A percentile compares a stretch with the other conserved stretches of the same genome.
These are phyloP conservation scores for Oreochromis mossambicus DNA, from an alignment of 2,797 vertebrate species.

Conservation along the genomic window DNA sequence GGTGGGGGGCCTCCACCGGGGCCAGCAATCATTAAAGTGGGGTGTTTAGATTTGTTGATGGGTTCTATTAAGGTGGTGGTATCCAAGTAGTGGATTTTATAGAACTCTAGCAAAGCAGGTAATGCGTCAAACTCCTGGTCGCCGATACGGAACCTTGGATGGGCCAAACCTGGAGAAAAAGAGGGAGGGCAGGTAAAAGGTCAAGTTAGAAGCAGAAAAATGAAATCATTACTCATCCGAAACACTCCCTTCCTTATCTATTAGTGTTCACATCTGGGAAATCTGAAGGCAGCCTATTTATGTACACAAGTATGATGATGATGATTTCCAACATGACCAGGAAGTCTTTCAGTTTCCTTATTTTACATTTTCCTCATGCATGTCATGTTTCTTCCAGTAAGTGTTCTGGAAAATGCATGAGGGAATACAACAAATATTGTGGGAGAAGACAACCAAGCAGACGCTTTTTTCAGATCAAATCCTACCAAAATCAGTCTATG, in stretches of 20 bases:
- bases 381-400: background rate
- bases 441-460: background rate
- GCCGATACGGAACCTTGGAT: constrained; percentile 90
- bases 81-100: constrained; percentile 99
- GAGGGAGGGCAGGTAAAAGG: background rate
- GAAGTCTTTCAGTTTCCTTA: constrained; percentile 14
- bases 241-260: background rate
- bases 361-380: background rate
- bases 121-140: constrained; percentile 98
- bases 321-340: constrained; percentile 38
- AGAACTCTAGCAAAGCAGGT: constrained; percentile 95
- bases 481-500: too few species aligned
- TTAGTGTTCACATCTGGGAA: background rate
- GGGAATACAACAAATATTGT: constrained; percentile 1
- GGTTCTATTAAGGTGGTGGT: constrained; percentile 99
- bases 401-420: background rate
- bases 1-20: constrained; percentile 74
- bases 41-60: constrained; percentile 88
- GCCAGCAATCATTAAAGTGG: constrained; percentile 64
- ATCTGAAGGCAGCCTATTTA: background rate
- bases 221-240: accelerated
- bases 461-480: background rate
- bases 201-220: background rate
- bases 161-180: constrained; percentile 76
- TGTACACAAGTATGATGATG: background rate